Evolutionary conservation across 2,113 vertebrate genomes (phyloP).

Genomic region (Pithys albifrons): DNA sequence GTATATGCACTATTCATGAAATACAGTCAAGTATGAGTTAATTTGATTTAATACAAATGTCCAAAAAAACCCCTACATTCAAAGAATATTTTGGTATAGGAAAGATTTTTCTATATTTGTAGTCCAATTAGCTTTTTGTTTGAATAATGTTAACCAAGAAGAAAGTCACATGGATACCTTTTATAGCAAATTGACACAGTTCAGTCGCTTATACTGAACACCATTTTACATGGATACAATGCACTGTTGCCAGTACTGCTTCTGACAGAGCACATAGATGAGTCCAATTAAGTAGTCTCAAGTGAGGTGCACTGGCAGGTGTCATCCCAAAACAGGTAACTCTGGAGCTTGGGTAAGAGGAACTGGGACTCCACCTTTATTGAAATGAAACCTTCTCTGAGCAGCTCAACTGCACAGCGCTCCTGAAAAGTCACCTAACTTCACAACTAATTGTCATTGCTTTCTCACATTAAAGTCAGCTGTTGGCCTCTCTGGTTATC

Average conservation of each 20-base stretch:
- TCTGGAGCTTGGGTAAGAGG: not conserved
- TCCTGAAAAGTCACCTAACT: not conserved
- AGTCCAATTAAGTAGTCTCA: not conserved
- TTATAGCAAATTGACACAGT: not conserved
- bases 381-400: not conserved
- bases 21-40: not conserved
- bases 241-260: not conserved
- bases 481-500: not conserved
- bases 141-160: not conserved
- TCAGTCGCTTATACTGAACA: not conserved
- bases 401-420: not conserved
- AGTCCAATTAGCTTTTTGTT: not conserved
- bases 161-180: not conserved
- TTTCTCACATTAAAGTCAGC: not conserved
- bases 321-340: not conserved
- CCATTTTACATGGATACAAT: fast-evolving
- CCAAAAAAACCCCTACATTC: fast-evolving
- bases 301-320: fast-evolving
- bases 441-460: not conserved
- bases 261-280: not conserved
- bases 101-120: not conserved
- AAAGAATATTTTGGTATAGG: not conserved
- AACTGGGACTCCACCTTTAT: not conserved
- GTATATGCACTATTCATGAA: not conserved
- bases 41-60: not conserved